Percentiles rank a stretch among this genome's conserved stretches.
These are phyloP conservation scores for Lasiurus borealis DNA, from an alignment of 2,113 vertebrate species.

Conservation along the genomic window DNA sequence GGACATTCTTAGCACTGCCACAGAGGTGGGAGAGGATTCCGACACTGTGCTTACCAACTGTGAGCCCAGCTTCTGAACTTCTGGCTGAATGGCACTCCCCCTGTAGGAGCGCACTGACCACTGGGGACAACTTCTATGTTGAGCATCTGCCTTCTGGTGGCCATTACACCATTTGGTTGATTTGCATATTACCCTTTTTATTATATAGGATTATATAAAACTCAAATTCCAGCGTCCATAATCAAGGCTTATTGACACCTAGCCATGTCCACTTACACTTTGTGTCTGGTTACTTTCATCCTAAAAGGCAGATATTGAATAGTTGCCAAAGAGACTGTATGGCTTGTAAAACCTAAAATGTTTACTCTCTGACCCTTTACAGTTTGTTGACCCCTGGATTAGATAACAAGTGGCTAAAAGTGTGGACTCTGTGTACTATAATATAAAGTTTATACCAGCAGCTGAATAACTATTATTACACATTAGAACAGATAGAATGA, in stretches of 20 bases:
- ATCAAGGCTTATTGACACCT: not conserved
- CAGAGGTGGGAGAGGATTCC: too few relatives aligned
- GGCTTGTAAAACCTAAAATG: not conserved
- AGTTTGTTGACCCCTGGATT: not conserved
- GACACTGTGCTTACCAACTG: too few relatives aligned
- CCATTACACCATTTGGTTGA: rapidly evolving
- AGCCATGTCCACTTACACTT: rapidly evolving
- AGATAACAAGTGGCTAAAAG: not conserved
- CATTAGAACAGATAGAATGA: not conserved
- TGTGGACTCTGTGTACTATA: too few relatives aligned
- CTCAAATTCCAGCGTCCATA: not conserved
- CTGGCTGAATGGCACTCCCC: too few relatives aligned
- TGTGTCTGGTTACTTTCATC: not conserved
- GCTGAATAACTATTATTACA: not conserved
- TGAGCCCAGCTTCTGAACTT: too few relatives aligned
- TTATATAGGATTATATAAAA: not conserved
- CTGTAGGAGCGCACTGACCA: too few relatives aligned
- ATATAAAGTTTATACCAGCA: not conserved
- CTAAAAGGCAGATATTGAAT: rapidly evolving
- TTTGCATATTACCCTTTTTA: too few relatives aligned
- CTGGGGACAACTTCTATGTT: too few relatives aligned
- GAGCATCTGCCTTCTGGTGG: too few relatives aligned
- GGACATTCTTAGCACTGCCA: too few relatives aligned
- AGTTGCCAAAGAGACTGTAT: not conserved
- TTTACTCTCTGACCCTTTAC: not conserved